Conservation (phyloP, 2,113 vertebrate genomes). For the Oreotrochilus melanogaster region DNA sequence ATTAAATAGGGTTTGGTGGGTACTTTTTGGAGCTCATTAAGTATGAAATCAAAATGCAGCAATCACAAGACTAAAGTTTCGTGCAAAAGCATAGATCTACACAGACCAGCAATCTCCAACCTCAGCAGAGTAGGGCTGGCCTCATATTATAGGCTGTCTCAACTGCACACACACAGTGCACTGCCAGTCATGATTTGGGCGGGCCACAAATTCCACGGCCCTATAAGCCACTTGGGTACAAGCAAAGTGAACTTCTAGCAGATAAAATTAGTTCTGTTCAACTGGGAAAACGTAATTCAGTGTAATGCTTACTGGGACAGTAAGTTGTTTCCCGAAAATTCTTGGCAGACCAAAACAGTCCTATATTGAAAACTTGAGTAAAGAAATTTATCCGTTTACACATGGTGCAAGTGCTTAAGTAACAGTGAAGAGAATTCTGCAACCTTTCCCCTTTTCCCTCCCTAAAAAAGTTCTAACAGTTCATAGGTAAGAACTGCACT, state of each 20-base stretch:
- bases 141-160: conserved; percentile 45
- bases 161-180: conserved; percentile 48
- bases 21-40: conserved; percentile 64
- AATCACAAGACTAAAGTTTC: conserved; percentile 80
- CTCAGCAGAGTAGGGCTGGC: conserved; percentile 72
- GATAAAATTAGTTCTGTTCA: conserved; percentile 44
- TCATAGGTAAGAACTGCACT: conserved; percentile 45
- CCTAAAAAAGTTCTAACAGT: conserved; percentile 51
- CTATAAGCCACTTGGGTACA: not conserved
- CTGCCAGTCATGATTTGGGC: conserved; percentile 12
- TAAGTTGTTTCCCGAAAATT: not conserved
- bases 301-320: conserved; percentile 30
- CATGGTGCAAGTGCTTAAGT: not conserved
- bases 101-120: conserved; percentile 80
- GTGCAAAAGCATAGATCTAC: conserved; percentile 80
- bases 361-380: conserved; percentile 18
- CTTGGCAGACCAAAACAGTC: conserved; percentile 32
- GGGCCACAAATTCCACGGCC: conserved; percentile 33
- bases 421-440: conserved; percentile 38
- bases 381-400: conserved; percentile 53
- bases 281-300: conserved; percentile 47
- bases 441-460: conserved; percentile 67
- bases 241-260: conserved; percentile 21
- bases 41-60: conserved; percentile 75
- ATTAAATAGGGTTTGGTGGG: conserved; percentile 67